phyloP scores from a whole-genome alignment of 2,888 invertebrate genomes.

The Cetonia aurata region DNA sequence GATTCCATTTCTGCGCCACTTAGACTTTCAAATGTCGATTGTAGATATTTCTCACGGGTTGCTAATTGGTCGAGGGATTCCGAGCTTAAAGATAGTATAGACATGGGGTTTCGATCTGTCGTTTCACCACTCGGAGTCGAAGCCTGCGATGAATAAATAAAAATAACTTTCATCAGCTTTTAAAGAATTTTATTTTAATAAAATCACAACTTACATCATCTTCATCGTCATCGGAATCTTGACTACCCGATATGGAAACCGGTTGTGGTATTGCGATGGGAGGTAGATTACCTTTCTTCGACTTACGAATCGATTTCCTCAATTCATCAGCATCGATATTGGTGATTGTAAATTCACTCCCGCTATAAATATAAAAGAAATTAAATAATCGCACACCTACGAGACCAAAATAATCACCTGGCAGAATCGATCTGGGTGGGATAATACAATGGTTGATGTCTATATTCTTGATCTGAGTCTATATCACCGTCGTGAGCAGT shows the following conservation, averaged over 20 bases:
- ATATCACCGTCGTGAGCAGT: slow-evolving; percentile 90
- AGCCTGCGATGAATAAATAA: slow-evolving; percentile 64
- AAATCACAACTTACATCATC: slow-evolving; percentile 68
- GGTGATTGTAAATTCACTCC: slow-evolving; percentile 86
- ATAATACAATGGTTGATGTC: slow-evolving; percentile 63
- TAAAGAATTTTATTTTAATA: neutral
- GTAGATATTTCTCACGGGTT: slow-evolving; percentile 73
- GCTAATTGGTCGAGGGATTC: slow-evolving; percentile 74
- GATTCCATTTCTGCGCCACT: slow-evolving; percentile 74
- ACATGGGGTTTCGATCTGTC: slow-evolving; percentile 80
- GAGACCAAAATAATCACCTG: slow-evolving; percentile 51
- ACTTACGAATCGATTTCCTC: slow-evolving; percentile 79
- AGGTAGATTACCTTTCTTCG: slow-evolving; percentile 71
- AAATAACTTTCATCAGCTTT: neutral
- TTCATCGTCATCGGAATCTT: slow-evolving; percentile 82
- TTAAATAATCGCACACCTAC: neutral
- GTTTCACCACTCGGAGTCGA: slow-evolving; percentile 88
- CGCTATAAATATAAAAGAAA: slow-evolving; percentile 55
- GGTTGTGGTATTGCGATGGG: slow-evolving; percentile 63
- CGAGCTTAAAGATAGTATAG: slow-evolving; percentile 80
- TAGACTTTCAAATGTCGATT: slow-evolving; percentile 79
- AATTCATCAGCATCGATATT: slow-evolving; percentile 90
- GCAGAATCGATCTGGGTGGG: slow-evolving; percentile 60
- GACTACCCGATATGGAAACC: slow-evolving; percentile 70
- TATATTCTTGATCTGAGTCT: slow-evolving; percentile 84